Base-by-base conservation (phyloP, 2,888 invertebrate genomes). In the Eupithecia centaureata region DNA sequence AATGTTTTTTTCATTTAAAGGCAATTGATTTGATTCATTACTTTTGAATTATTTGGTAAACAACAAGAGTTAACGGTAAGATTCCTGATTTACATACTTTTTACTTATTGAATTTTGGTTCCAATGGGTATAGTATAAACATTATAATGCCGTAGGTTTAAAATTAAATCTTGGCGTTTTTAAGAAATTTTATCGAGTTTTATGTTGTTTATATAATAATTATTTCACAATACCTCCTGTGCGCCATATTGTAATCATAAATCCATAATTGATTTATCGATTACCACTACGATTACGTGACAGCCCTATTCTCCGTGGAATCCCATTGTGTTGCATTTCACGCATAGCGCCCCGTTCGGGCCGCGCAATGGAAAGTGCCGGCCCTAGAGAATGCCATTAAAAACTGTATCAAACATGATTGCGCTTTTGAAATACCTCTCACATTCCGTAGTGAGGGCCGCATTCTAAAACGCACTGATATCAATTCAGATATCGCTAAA, bases 291-390 rank as follows among this genome's bases (percentile, higher is more conserved):
- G 27, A 56, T 28, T 75, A 76, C 30, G 62, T 60, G 65, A 71
- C 76, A 71, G 59, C 73, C 76, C 76, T 74, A 68, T 60, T 70
- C 67, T 76, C 82, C 86, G 87, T 88, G 89, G 89, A 77, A 79
- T 80, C 74, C 80, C 77, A 85, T 88, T 89, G 88, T 87, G 85
- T 83, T 79, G 82, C 82, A 83, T 86, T 89, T 90, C 88, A 90
- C 87, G 88, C 84, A 76, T 70, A 77, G 75, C 76, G 79, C 75
- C 54, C 51, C 54, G 15, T 0, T 28, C 30, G 79, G 82, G 79
- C 72, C 63, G 81, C 81, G 78, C 73, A 72, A 77, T 85, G 79
- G 83, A 85, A 85, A 85, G 84, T 79, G 71, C 76, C 63, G 79
- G 79, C 80, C 78, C 81, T 79, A 77, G 77, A 80, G 82, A 85